A percentile compares a stretch with the other conserved stretches of the same genome.
Conservation (phyloP, 2,797 vertebrate genomes). For the Philypnodon macrostomus region DNA sequence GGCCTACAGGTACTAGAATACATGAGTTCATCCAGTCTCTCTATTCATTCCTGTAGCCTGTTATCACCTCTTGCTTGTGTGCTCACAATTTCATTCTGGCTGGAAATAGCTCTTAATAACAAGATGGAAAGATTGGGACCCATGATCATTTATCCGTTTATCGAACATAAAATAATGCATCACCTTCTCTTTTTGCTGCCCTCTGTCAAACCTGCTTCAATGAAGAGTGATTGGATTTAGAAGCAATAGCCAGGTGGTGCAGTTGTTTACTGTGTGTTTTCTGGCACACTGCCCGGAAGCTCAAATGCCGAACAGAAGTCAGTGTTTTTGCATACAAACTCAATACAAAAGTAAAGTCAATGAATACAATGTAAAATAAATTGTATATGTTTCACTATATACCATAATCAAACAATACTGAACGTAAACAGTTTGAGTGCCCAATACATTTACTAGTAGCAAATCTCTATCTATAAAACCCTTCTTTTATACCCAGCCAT, state of each 20-base stretch:
- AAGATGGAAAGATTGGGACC: slow-evolving; percentile 32
- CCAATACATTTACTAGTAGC: too few species aligned
- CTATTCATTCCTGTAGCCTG: slow-evolving; percentile 34
- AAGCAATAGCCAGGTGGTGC: slow-evolving; percentile 61
- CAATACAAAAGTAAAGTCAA: too few species aligned
- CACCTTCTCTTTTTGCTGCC: slow-evolving; percentile 40
- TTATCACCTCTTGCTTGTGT: slow-evolving; percentile 27
- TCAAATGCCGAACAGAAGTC: slow-evolving; percentile 53
- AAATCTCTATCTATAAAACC: too few species aligned
- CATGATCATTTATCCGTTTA: slow-evolving; percentile 57
- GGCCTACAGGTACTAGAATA: too few species aligned
- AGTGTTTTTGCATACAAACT: slow-evolving; percentile 14
- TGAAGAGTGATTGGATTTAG: slow-evolving; percentile 61
- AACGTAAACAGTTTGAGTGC: too few species aligned
- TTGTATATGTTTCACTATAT: too few species aligned
- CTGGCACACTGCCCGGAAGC: slow-evolving; percentile 49
- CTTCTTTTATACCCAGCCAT: too few species aligned
- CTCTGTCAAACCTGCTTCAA: slow-evolving; percentile 44
- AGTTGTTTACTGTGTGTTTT: slow-evolving; percentile 54
- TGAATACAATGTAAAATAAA: too few species aligned
- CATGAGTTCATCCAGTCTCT: slow-evolving; percentile 21
- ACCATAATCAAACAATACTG: too few species aligned
- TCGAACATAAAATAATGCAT: slow-evolving; percentile 54
- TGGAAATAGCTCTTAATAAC: too few species aligned
- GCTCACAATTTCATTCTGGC: slow-evolving; percentile 33